Evolutionary conservation across 1,140 invertebrate species (phyloP).

Genomic region (Drosophila orena): DNA sequence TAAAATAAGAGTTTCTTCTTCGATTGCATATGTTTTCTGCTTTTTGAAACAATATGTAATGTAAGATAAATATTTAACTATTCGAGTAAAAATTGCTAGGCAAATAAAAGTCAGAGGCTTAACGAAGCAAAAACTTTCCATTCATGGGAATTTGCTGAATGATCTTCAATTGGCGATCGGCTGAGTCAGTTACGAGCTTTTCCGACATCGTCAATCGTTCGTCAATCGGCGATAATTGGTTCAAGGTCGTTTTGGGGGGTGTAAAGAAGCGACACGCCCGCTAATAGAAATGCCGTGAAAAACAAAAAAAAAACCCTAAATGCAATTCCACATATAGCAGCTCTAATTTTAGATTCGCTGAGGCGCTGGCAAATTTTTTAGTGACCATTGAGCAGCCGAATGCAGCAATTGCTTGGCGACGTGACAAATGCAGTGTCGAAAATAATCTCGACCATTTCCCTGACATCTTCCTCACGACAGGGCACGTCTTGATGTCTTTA

Average conservation of each 20-base stretch:
- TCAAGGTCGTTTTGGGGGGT: slow-evolving; percentile 20
- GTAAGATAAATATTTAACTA: background rate
- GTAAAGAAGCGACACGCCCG: slow-evolving; percentile 10
- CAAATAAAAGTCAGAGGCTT: background rate
- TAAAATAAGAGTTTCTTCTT: background rate
- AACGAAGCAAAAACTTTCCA: slow-evolving; percentile 29
- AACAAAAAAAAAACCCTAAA: slow-evolving; percentile 13
- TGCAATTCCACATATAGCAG: slow-evolving; percentile 17
- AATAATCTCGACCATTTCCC: slow-evolving; percentile 19
- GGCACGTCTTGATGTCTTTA: slow-evolving; percentile 16
- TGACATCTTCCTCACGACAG: slow-evolving; percentile 26
- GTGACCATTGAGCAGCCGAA: slow-evolving; percentile 21
- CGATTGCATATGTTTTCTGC: no score
- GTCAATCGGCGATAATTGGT: slow-evolving; percentile 41
- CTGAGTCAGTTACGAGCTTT: slow-evolving; percentile 37
- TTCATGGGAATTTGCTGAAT: slow-evolving; percentile 25
- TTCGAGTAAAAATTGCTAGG: background rate
- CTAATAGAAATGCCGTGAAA: slow-evolving; percentile 3
- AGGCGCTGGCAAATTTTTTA: slow-evolving; percentile 25
- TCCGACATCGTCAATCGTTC: slow-evolving; percentile 32
- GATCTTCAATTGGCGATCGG: slow-evolving; percentile 24
- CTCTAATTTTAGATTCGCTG: slow-evolving; percentile 33
- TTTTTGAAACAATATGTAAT: background rate
- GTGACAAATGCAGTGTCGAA: slow-evolving; percentile 38
- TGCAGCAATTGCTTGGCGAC: slow-evolving; percentile 43